Evolutionary conservation across 1,140 invertebrate species (phyloP), one percentile per base, ranked within the genome.

Genomic region (Teleopsis dalmanni): DNA sequence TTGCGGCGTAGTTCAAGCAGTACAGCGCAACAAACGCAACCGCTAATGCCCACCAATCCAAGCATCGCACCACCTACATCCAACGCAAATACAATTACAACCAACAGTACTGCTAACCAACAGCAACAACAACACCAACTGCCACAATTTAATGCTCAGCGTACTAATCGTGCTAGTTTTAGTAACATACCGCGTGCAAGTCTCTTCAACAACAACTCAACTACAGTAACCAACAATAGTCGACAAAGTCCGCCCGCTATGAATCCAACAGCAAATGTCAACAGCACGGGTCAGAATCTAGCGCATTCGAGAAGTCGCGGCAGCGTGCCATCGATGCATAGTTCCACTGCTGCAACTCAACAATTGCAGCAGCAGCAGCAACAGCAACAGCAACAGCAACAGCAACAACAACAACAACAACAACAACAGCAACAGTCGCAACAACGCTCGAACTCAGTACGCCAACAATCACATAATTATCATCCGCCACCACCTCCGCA

Each of bases 151-250:
- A 37, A 35, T 27, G 64, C 61, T 0, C 57, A 59, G 5, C 58
- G 64, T n/a, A 53, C 54, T 27, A 40, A 56, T 3, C 58, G 66
- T 25, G 66, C 60, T 25, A 70, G 66, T 54, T 68, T 70, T 22
- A 70, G 62, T 51, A 70, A 70, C 13, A 70, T 70, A 55, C 67
- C 67, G 21, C 57, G 67, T 31, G 67, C 62, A 26, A 70, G 65
- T 40, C 53, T 70, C 27, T 35, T 21, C 41, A 16, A 25, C 38
- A 60, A 53, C 23, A 31, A 21, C 16, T 19, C 44, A 7, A 14
- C 31, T 19, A 14, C 33, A 13, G 58, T 55, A 22, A 49, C 57
- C 50, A 22, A 33, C 50, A 25, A 21, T 38, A 10, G 40, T n/a
- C 50, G 27, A 5, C 48, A 22, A 22, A 31, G 22, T 25, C 31